Evolutionary conservation across 2,797 vertebrate species (phyloP), one percentile per base, ranked within the genome.

Genomic region (Spinus olivaceus): DNA sequence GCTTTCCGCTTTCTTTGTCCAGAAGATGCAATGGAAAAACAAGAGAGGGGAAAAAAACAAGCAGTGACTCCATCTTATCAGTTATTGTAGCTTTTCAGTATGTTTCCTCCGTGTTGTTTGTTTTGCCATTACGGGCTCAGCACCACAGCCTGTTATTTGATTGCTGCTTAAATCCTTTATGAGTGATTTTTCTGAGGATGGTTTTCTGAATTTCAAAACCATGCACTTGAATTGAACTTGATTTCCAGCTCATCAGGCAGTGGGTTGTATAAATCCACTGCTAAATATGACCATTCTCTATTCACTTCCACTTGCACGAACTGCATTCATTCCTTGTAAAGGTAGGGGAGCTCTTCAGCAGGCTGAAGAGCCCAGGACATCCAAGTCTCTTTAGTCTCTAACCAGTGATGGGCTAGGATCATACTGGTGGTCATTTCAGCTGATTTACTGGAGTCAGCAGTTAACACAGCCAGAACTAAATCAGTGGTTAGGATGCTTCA

Each of bases 171-270:
- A 77, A 70, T 63, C 9, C 18, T 77, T 49, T 57, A 24, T 33
- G 35, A 71, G 35, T 27, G 30, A 67, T 71, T 91, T 93, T 93
- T 82, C 74, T 81, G 16, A 65, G 50, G 57, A 84, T 0, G 7
- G 8, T 73, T 80, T 84, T 74, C 71, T 92, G 78, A 87, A 73
- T 91, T 86, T 28, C 30, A 61, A n/a, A 77, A 37, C 37, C 37
- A 37, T 37, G 23, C 51, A 39, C 59, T 90, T 94, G 71, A 88
- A 84, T 81, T 72, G 35, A 77, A 24, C 39, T 83, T 90, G 79
- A 81, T 90, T 96, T 88, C 66, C 69, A 60, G 12, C 57, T 82
- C 59, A 89, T 61, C 44, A 89, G 56, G 70, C 30, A 83, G 63
- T 44, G 21, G 15, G 49, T 46, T 81, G 17, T 79, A 44, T 53